These are phyloP conservation scores for Varecia variegata DNA, from an alignment of 2,797 vertebrate genomes.

Conservation along the genomic window DNA sequence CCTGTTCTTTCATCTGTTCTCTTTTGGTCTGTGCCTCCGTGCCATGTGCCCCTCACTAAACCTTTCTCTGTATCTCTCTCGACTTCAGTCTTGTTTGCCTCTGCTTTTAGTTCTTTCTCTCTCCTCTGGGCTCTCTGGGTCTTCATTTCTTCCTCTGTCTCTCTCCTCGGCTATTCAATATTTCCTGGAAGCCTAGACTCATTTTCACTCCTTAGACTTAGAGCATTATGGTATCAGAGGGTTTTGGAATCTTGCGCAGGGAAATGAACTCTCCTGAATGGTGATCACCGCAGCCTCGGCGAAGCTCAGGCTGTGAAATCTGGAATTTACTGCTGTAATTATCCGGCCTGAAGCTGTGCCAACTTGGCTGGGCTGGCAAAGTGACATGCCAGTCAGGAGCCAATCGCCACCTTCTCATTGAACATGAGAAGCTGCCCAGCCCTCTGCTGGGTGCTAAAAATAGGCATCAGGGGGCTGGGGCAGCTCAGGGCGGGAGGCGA, in stretches of 20 bases:
- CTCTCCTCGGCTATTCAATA: not conserved
- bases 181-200: not conserved
- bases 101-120: not conserved
- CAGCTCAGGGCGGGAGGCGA: not conserved
- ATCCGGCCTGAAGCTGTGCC: conserved; percentile 40
- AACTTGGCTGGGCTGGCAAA: not conserved
- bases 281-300: not conserved
- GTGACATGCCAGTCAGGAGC: not conserved
- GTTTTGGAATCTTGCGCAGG: not conserved
- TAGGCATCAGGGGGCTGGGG: not conserved
- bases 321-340: not conserved
- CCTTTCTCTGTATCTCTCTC: not conserved
- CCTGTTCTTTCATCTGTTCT: not conserved
- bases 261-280: not conserved
- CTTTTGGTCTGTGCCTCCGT: not conserved
- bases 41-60: too few relatives aligned
- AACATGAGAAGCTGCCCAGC: conserved; percentile 9
- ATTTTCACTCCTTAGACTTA: not conserved
- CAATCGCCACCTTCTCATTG: not conserved
- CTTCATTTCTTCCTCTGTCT: not conserved
- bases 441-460: conserved; percentile 62
- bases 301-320: not conserved
- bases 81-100: not conserved
- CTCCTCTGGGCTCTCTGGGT: not conserved
- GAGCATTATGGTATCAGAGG: not conserved